Percentiles rank a stretch among this genome's conserved stretches.
Conservation (phyloP, 2,797 vertebrate species). For the Brachyrhaphis roseni region DNA sequence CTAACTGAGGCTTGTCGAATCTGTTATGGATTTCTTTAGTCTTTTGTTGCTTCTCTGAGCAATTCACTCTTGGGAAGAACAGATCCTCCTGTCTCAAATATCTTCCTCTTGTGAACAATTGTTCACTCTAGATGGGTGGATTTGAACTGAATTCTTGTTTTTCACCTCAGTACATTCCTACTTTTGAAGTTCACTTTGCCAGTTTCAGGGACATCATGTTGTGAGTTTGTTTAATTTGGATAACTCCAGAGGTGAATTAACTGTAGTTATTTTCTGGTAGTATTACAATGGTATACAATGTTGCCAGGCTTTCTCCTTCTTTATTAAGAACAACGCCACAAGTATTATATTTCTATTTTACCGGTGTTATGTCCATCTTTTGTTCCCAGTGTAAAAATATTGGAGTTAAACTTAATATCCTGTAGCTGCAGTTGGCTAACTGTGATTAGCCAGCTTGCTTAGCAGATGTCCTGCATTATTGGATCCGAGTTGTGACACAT, state of each 20-base stretch:
- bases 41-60: background rate
- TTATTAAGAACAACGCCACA: background rate
- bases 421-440: conserved; percentile 30
- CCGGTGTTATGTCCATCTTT: background rate
- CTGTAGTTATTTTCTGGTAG: background rate
- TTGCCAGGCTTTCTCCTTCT: background rate
- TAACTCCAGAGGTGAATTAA: background rate
- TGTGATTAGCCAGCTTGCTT: conserved; percentile 43
- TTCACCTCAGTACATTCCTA: background rate
- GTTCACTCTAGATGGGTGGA: background rate
- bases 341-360: background rate
- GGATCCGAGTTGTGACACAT: conserved; percentile 22
- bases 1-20: background rate
- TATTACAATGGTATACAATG: background rate
- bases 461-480: conserved; percentile 46
- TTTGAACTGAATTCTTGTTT: background rate
- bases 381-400: background rate
- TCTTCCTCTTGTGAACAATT: background rate
- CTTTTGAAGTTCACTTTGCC: background rate
- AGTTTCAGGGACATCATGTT: background rate
- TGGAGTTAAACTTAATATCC: conserved; percentile 1
- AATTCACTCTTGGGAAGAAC: background rate
- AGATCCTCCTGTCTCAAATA: background rate
- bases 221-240: background rate
- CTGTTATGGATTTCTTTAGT: background rate